Percentiles rank a stretch among this genome's conserved stretches.
Conservation (phyloP, 1,140 invertebrate species). For the Euschistus heros region DNA sequence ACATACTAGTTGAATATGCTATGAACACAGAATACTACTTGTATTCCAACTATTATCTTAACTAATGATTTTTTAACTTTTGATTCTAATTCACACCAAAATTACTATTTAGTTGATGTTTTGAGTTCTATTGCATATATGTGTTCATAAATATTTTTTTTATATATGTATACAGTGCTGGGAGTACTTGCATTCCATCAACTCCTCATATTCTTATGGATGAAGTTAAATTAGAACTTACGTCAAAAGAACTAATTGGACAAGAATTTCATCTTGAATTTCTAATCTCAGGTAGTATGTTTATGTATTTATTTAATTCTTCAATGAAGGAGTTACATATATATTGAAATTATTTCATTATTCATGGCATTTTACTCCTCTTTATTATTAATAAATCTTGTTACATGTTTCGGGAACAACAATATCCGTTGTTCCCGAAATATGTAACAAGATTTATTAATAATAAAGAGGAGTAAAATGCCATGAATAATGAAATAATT, state of each 20-base stretch:
- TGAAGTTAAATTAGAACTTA: not conserved
- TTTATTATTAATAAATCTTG: too few species aligned
- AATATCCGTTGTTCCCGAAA: too few species aligned
- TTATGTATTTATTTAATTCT: too few species aligned
- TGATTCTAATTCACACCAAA: not conserved
- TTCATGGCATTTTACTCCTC: too few species aligned
- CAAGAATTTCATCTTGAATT: not conserved
- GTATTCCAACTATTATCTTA: not conserved
- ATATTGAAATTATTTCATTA: too few species aligned
- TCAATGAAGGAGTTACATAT: too few species aligned
- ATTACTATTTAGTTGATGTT: not conserved
- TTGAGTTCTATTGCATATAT: not conserved
- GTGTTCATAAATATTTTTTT: not conserved
- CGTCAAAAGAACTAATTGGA: not conserved
- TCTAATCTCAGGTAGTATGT: not conserved
- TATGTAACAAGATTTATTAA: too few species aligned
- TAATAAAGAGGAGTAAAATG: too few species aligned
- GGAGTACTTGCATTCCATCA: not conserved
- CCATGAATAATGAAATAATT: too few species aligned
- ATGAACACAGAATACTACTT: not conserved
- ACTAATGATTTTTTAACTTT: not conserved
- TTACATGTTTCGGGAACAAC: too few species aligned
- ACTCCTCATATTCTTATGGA: not conserved
- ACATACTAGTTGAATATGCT: not conserved
- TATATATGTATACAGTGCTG: not conserved